These are phyloP conservation scores for Zygogramma bicolorata DNA, from an alignment of 2,888 invertebrate species.

Conservation along the genomic window DNA sequence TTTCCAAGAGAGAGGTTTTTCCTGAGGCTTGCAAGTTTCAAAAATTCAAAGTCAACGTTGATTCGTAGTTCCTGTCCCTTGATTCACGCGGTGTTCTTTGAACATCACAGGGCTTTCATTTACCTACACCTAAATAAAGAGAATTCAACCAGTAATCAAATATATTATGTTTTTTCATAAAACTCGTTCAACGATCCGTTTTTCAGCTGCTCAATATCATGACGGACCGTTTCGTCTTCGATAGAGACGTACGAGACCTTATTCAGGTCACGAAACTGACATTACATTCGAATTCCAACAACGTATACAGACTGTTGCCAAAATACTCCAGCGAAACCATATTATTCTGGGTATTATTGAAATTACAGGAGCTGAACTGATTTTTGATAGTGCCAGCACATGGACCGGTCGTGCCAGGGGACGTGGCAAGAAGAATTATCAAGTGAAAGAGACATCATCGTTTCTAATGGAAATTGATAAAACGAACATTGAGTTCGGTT, in stretches of 20 bases:
- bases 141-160: too few relatives aligned
- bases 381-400: constrained; percentile 36
- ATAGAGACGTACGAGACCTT: background rate
- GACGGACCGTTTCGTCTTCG: background rate
- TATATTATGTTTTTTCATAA: too few relatives aligned
- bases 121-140: too few relatives aligned
- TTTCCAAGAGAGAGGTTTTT: too few relatives aligned
- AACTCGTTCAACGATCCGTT: background rate
- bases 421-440: background rate
- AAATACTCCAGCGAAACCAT: constrained; percentile 60
- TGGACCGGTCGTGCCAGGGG: constrained; percentile 20
- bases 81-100: too few relatives aligned
- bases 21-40: too few relatives aligned
- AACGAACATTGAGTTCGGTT: too few relatives aligned
- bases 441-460: too few relatives aligned
- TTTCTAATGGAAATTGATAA: too few relatives aligned
- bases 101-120: too few relatives aligned
- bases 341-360: constrained; percentile 60
- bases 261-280: constrained; percentile 58
- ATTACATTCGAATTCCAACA: constrained; percentile 61
- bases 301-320: constrained; percentile 62
- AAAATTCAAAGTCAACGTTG: too few relatives aligned
- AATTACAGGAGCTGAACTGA: constrained; percentile 52
- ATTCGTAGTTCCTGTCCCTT: too few relatives aligned
- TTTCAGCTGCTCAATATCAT: background rate